Conservation (phyloP, 2,113 vertebrate genomes). For the Nipponia nippon region DNA sequence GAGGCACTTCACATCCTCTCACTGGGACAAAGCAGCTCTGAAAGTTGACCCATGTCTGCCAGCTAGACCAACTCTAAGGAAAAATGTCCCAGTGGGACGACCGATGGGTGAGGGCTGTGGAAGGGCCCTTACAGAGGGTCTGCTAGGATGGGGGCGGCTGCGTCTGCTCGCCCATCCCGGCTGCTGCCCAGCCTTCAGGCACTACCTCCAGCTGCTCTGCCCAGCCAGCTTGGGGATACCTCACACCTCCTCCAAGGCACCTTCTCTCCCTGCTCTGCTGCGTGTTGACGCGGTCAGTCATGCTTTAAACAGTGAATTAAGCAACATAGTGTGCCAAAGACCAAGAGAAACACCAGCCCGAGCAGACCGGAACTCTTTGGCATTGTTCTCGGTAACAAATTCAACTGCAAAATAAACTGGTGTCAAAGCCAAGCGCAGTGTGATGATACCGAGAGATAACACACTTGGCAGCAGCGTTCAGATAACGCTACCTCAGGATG, state of each 20-base stretch:
- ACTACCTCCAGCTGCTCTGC: not conserved
- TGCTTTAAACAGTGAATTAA: not conserved
- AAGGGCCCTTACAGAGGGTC: not conserved
- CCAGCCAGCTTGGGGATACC: not conserved
- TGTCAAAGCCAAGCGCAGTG: not conserved
- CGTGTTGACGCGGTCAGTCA: not conserved
- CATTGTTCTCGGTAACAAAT: not conserved
- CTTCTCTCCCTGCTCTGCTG: not conserved
- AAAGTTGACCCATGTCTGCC: not conserved
- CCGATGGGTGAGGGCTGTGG: accelerated
- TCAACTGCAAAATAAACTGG: not conserved
- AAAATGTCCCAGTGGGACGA: accelerated
- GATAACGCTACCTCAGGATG: not conserved
- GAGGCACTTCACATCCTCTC: not conserved
- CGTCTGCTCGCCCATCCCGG: accelerated
- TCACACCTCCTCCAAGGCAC: not conserved
- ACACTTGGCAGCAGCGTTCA: not conserved
- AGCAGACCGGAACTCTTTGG: not conserved
- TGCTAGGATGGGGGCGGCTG: not conserved
- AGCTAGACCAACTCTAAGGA: not conserved
- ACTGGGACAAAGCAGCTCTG: not conserved
- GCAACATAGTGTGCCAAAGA: not conserved
- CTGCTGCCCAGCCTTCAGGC: not conserved
- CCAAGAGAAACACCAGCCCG: not conserved
- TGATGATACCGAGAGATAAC: not conserved